Conservation (phyloP, 1,140 invertebrate genomes). For the Diorhabda carinulata region DNA sequence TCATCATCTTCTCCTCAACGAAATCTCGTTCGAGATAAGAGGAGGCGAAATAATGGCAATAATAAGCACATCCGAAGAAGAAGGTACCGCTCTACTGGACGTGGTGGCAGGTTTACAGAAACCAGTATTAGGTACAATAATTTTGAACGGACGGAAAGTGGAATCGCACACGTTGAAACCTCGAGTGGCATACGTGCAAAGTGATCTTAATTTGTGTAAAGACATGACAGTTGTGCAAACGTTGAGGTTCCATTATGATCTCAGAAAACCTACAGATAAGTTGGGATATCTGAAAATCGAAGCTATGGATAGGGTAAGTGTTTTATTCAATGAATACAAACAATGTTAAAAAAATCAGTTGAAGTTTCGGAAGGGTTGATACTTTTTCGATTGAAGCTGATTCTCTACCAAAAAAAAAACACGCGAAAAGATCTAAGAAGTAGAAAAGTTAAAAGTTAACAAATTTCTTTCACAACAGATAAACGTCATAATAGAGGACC, state of each 20-base stretch:
- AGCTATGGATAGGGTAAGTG: slow-evolving; percentile 57
- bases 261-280: slow-evolving; percentile 60
- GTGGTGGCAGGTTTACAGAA: slow-evolving; percentile 70
- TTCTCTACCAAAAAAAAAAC: not conserved
- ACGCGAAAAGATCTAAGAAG: too few relatives aligned
- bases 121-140: slow-evolving; percentile 71
- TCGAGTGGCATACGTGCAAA: slow-evolving; percentile 61
- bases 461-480: slow-evolving; percentile 54
- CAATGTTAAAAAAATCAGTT: too few relatives aligned
- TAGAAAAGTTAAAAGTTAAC: slow-evolving; percentile 28
- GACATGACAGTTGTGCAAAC: slow-evolving; percentile 80
- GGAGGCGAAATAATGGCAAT: slow-evolving; percentile 87
- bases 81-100: slow-evolving; percentile 78
- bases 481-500: slow-evolving; percentile 80
- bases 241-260: slow-evolving; percentile 71
- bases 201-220: slow-evolving; percentile 56
- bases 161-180: slow-evolving; percentile 64
- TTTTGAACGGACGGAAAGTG: slow-evolving; percentile 82
- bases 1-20: slow-evolving; percentile 56
- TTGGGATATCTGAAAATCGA: slow-evolving; percentile 56
- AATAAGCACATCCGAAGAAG: slow-evolving; percentile 76
- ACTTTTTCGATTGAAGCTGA: not conserved
- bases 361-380: too few relatives aligned
- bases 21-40: slow-evolving; percentile 76
- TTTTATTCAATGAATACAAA: not conserved